Base-by-base conservation (phyloP, 2,797 vertebrate genomes). In the Distichodus sexfasciatus region DNA sequence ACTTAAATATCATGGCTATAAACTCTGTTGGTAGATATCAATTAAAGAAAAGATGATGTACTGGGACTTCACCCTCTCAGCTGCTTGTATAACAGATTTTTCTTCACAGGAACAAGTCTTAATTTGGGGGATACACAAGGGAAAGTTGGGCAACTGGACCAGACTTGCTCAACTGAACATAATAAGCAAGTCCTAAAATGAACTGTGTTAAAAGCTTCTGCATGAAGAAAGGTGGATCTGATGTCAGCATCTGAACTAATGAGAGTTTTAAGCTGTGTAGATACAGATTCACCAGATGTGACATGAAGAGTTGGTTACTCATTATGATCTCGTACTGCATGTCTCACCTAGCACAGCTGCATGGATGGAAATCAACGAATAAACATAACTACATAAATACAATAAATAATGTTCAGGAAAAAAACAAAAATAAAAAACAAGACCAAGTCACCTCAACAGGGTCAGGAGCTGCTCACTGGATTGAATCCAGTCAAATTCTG, bases 381-480 rank as follows among this genome's bases (percentile, higher is more conserved):
- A 73, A 61, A 79, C 54, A 74, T 51, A 73, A 23, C 47, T 17
- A 40, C 10, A 14, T 2, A 28, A 9, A 59, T 40, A 28, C 11
- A 6, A n/a, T n/a, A 21, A 36, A 35, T 10, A 23, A 57, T 26
- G 29, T n/a, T n/a, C n/a, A n/a, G n/a, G n/a, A n/a, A n/a, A n/a
- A 43, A 43, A 43, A n/a, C 0, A 19, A 17, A 44, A 8, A 31
- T 38, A 26, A 75, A 50, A 80, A 71, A 76, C 55, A 74, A n/a
- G 53, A 76, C 50, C 5, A 64, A 65, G 90, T 91, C 91, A 83
- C 86, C 88, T 90, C 74, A 11, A 82, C 84, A 72, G 77, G 76
- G 63, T 79, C 75, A 79, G 61, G 60, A 74, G 76, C 61, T 74
- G 48, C 62, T 9, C 1, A 70, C 53, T 38, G 23, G 36, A 33